Conservation (phyloP, 2,797 vertebrate species). For the Anisognathus igniventris region DNA sequence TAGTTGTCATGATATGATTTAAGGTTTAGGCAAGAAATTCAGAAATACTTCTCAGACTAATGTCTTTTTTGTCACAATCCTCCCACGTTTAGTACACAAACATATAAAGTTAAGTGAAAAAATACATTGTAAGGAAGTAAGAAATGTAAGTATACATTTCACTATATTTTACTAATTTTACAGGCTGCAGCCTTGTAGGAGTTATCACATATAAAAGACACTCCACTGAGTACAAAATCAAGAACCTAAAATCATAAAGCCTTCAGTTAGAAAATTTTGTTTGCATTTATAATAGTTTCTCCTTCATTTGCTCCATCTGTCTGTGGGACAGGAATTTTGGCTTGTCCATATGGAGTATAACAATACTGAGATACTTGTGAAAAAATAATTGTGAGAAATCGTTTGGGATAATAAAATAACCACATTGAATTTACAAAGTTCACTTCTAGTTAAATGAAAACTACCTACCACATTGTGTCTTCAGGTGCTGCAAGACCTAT, state of each 20-base stretch:
- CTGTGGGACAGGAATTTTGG: neutral
- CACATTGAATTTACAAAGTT: neutral
- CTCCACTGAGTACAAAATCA: neutral
- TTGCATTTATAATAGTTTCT: neutral
- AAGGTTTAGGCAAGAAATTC: neutral
- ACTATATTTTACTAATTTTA: neutral
- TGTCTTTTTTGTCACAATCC: neutral
- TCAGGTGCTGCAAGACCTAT: neutral
- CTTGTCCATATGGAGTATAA: neutral
- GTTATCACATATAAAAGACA: neutral
- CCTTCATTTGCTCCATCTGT: constrained; percentile 5
- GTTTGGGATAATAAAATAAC: neutral
- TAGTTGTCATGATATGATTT: neutral
- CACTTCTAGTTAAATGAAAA: neutral
- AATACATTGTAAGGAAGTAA: neutral
- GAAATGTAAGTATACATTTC: neutral
- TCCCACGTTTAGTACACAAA: neutral
- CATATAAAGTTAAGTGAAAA: neutral
- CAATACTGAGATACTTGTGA: neutral
- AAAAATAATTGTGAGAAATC: neutral
- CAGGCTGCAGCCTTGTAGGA: neutral
- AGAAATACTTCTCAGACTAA: neutral
- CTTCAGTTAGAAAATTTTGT: neutral
- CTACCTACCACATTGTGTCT: neutral
- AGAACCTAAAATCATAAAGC: neutral